Evolutionary conservation across 2,797 vertebrate species (phyloP), one percentile per base, ranked within the genome.

Genomic region (Champsocephalus esox): DNA sequence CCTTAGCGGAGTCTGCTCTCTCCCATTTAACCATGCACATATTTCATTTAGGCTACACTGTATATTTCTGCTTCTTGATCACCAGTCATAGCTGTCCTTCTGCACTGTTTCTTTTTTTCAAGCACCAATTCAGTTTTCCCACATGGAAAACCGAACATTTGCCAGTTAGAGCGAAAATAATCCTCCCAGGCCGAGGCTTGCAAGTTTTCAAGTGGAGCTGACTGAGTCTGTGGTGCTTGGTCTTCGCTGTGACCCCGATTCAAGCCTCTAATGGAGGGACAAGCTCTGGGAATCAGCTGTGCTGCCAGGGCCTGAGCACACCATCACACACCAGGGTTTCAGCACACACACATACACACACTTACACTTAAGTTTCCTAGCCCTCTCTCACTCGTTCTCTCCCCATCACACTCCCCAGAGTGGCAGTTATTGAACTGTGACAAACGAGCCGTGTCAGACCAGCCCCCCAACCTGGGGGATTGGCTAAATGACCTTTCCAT

Each of bases 351-450:
- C 73, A 66, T 61, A 68, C 72, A 66, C 75, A 66, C 59, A 62
- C n/a, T 55, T 66, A 77, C 75, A 77, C 77, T 69, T 54, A 51
- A 65, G 61, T 72, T 72, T 78, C 72, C 63, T 77, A 28, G 46
- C 72, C 64, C 79, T 83, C 86, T 82, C 82, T 77, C 88, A 46
- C 82, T 76, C 58, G 13, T 81, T 76, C 78, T 83, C 82, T 81
- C 86, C 65, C 80, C 73, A 89, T 88, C 89, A 84, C 84, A 70
- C 88, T 91, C 89, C 88, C 91, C 12, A 64, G 92, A 92, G 91
- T 93, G 91, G 92, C 92, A 93, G 90, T 92, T 94, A 94, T 95
- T 91, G 94, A 94, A 93, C 94, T 91, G 94, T 94, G 92, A 94
- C 93, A 94, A 94, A 94, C 85, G 90, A 93, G 93, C 92, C 80